These are phyloP conservation scores for Tonatia bakeri DNA, from an alignment of 2,113 vertebrate species.

Conservation along the genomic window DNA sequence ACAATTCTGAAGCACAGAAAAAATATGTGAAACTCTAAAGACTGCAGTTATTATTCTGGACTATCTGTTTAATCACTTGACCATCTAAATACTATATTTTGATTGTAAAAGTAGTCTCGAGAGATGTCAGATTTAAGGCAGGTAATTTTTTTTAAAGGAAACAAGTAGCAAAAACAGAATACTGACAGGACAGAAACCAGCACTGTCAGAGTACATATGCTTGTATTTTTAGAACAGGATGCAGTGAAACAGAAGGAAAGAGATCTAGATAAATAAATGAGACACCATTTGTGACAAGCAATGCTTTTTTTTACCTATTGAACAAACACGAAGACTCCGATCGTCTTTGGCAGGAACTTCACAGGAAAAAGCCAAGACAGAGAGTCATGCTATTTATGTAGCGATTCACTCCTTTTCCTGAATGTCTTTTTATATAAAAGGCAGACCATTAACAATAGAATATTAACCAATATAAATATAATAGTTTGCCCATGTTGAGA, in stretches of 20 bases:
- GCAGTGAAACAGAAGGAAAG: slow-evolving; percentile 57
- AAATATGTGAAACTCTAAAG: neutral
- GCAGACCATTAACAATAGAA: slow-evolving; percentile 51
- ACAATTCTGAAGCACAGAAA: slow-evolving; percentile 7
- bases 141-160: slow-evolving; percentile 51
- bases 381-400: slow-evolving; percentile 51
- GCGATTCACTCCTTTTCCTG: slow-evolving; percentile 21
- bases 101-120: slow-evolving; percentile 43
- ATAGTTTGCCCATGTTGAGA: slow-evolving; percentile 24
- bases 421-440: slow-evolving; percentile 46
- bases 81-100: slow-evolving; percentile 58
- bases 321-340: slow-evolving; percentile 75
- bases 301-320: slow-evolving; percentile 68
- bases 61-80: slow-evolving; percentile 50
- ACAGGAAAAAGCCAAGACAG: slow-evolving; percentile 69
- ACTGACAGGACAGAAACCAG: neutral
- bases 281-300: slow-evolving; percentile 72
- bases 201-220: slow-evolving; percentile 6
- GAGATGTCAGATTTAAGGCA: slow-evolving; percentile 23
- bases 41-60: neutral
- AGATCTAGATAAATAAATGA: slow-evolving; percentile 62
- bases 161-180: slow-evolving; percentile 40
- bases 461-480: slow-evolving; percentile 52
- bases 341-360: slow-evolving; percentile 71
- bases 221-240: slow-evolving; percentile 61